These are phyloP conservation scores for Cyphomyrus discorhynchus DNA, from an alignment of 2,113 vertebrate species.

Conservation along the genomic window DNA sequence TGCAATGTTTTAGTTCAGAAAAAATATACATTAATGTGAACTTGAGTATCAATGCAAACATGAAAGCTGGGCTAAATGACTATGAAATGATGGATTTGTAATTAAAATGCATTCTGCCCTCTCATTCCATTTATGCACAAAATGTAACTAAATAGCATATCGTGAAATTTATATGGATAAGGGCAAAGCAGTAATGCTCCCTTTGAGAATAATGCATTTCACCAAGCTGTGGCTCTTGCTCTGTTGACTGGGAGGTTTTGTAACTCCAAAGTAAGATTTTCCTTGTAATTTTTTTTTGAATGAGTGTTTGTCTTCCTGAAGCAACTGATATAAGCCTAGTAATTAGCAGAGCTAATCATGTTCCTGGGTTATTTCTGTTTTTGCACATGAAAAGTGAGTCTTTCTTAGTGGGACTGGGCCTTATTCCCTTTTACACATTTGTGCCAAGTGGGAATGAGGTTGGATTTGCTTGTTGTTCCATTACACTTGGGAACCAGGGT, in stretches of 20 bases:
- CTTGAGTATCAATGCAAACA: not conserved
- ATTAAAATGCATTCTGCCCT: not conserved
- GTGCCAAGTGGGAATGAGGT: not conserved
- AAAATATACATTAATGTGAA: not conserved
- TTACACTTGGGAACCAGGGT: not conserved
- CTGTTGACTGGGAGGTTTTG: not conserved
- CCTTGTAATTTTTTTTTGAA: not conserved
- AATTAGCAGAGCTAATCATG: not conserved
- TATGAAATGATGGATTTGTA: not conserved
- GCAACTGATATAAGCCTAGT: not conserved
- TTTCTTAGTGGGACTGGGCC: not conserved
- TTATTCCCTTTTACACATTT: not conserved
- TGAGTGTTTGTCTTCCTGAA: not conserved
- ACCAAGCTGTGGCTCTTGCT: not conserved
- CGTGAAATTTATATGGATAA: not conserved
- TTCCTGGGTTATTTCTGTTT: not conserved
- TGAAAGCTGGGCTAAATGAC: not conserved
- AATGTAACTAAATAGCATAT: not conserved
- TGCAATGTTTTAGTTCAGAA: not conserved
- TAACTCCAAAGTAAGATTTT: not conserved
- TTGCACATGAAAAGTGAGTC: not conserved
- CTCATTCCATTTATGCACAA: not conserved
- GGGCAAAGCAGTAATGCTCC: not conserved
- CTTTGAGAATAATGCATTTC: not conserved
- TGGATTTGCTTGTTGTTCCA: not conserved